Base-by-base conservation (phyloP, 2,888 invertebrate species). In the Melanotus villosus region DNA sequence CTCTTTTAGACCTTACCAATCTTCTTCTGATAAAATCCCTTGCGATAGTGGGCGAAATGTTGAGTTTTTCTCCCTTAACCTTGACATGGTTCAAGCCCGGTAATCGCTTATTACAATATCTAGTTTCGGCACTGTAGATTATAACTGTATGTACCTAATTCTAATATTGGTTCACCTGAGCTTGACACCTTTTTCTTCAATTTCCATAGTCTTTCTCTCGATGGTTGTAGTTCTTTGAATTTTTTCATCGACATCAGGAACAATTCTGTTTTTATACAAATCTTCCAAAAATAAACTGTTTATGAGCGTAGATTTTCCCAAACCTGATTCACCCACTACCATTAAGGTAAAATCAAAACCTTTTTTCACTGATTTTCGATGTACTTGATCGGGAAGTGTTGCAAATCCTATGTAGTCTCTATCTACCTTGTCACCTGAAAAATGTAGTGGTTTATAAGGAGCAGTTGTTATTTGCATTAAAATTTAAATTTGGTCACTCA, bases 341-440 rank as follows among this genome's bases (percentile, higher is more conserved):
- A 98, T 97, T 74, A 98, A 87, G 0, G 97, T 98, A 85, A 98
- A 98, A 85, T 98, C 97, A 85, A 98, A 98, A 63, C 97, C 97
- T 79, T 95, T 90, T 86, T 98, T 98, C 59, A 97, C 97, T 0
- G 97, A 97, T 86, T 98, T 98, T 76, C 97, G 90, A 86, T 98
- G 97, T 63, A 98, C 96, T 86, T 98, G 97, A 84, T 97, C 97
- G 18, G 97, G 97, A 70, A 98, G 88, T 65, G 97, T 97, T 74
- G 97, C 97, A 84, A 98, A 97, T 68, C 97, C 98, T 79, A 98
- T 96, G 86, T 95, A 95, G 83, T 94, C 93, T 65, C 93, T 89
- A 80, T 92, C 91, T 18, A 81, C 76, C 74, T 76, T 79, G 58
- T 78, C 79, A 26, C 71, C 71, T 71, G 12, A 21, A 47, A 47